Evolutionary conservation across 1,140 invertebrate genomes (phyloP).

Genomic region (Caenorhabditis latens): DNA sequence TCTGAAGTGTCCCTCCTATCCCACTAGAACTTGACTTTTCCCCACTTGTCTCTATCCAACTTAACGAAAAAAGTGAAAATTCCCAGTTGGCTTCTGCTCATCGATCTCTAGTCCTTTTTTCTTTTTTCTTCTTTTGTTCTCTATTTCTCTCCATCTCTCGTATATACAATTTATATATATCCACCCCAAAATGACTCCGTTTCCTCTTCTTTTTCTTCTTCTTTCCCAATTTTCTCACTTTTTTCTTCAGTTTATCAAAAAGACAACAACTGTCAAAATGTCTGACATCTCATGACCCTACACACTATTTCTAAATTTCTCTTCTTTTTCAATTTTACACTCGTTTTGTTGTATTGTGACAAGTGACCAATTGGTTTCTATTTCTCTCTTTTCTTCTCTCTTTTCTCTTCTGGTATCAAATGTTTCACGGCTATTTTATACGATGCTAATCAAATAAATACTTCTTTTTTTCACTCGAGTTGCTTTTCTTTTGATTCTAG

Average conservation of each 20-base stretch:
- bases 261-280: conserved; percentile 33
- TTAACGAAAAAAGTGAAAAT: background rate
- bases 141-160: background rate
- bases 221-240: background rate
- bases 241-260: background rate
- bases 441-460: background rate
- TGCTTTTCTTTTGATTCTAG: no score
- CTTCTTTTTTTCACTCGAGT: no score
- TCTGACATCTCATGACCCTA: conserved; percentile 9
- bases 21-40: background rate
- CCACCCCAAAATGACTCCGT: conserved; percentile 7
- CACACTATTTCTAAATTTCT: background rate
- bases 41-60: background rate
- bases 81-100: conserved; percentile 35
- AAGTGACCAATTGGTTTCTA: conserved; percentile 46
- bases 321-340: conserved; percentile 9
- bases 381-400: background rate
- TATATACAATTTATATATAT: conserved; percentile 7
- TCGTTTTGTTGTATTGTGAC: background rate
- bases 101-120: conserved; percentile 11
- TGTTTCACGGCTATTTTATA: background rate
- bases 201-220: background rate
- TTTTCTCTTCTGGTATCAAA: background rate
- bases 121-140: background rate
- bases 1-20: background rate